Percentiles rank a stretch among this genome's conserved stretches.
Conservation (phyloP, 2,888 invertebrate genomes). For the Andrena minutula region DNA sequence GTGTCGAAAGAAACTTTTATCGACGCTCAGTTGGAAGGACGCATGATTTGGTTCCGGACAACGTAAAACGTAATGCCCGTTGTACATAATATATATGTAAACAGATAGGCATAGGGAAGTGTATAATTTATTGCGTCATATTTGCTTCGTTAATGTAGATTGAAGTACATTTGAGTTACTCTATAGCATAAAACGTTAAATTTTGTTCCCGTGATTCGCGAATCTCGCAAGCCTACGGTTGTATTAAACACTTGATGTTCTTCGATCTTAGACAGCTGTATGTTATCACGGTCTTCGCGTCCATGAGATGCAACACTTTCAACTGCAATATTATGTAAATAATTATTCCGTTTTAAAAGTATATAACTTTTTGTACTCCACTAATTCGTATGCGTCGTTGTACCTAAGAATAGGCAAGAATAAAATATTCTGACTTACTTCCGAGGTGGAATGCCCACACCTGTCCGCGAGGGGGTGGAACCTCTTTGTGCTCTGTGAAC, state of each 20-base stretch:
- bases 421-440: conserved; percentile 59
- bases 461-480: neutral
- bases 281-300: conserved; percentile 9
- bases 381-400: conserved; percentile 44
- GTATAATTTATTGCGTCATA: conserved; percentile 39
- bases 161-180: conserved; percentile 24
- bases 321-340: conserved; percentile 57
- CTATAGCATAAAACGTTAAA: conserved; percentile 1
- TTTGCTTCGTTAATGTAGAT: conserved; percentile 4
- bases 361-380: conserved; percentile 63
- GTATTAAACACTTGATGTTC: conserved; percentile 20
- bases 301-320: neutral
- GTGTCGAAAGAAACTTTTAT: neutral
- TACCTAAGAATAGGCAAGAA: conserved; percentile 45
- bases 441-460: neutral
- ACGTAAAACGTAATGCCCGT: neutral
- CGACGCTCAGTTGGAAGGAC: conserved; percentile 1
- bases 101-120: conserved; percentile 10
- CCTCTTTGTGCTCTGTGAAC: neutral
- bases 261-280: neutral
- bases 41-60: neutral
- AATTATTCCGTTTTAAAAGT: conserved; percentile 49
- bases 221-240: conserved; percentile 3
- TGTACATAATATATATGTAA: conserved; percentile 42
- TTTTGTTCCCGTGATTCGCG: neutral